phyloP scores from a whole-genome alignment of 2,113 vertebrate species.

The Mormyrus iriodes region DNA sequence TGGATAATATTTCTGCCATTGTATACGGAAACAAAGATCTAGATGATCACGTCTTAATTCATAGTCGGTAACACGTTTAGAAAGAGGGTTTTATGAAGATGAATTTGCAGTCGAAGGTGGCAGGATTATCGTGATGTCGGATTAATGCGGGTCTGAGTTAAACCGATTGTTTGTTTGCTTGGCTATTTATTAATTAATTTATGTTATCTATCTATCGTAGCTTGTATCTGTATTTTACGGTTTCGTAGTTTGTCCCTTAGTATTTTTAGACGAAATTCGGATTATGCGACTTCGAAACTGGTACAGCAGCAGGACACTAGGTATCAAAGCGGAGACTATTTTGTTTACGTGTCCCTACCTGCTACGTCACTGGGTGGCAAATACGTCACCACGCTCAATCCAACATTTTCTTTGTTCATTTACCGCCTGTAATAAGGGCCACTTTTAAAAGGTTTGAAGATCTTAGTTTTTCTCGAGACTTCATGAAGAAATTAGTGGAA shows the following conservation, averaged over 20 bases:
- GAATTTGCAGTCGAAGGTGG: neutral
- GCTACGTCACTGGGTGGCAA: neutral
- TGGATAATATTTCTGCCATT: neutral
- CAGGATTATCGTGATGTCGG: neutral
- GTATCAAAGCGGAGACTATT: neutral
- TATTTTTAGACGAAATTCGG: neutral
- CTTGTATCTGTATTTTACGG: neutral
- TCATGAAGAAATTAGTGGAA: neutral
- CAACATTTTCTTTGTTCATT: neutral
- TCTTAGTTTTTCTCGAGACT: neutral
- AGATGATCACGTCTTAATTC: neutral
- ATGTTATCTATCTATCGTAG: neutral
- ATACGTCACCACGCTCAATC: neutral
- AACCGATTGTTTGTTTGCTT: neutral
- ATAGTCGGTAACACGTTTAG: neutral
- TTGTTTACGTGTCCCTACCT: neutral
- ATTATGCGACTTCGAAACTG: neutral
- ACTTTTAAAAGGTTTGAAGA: neutral
- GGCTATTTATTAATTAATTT: neutral
- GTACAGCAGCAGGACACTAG: neutral
- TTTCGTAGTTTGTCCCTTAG: neutral
- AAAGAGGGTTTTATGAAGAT: neutral
- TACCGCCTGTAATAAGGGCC: neutral
- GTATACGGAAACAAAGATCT: neutral
- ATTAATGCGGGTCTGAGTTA: neutral